Percentiles rank a stretch among this genome's conserved stretches.
Evolutionary conservation across 2,113 vertebrate genomes (phyloP).

Genomic region (Myotis brandtii): DNA sequence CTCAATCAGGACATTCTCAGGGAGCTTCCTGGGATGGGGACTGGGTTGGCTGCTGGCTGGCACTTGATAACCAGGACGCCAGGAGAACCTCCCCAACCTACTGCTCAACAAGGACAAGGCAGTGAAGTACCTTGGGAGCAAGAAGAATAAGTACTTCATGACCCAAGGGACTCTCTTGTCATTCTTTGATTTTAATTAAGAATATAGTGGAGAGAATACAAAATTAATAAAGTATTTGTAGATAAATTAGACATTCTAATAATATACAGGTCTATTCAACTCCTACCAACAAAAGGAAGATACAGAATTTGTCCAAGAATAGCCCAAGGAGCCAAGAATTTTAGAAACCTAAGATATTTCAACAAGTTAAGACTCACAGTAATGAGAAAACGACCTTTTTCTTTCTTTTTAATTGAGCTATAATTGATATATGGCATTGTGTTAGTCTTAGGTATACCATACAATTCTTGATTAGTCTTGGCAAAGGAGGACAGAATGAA

Average conservation of each 20-base stretch:
- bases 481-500: not conserved
- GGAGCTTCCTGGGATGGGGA: not conserved
- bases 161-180: not conserved
- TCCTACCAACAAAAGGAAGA: not conserved
- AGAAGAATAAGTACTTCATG: not conserved
- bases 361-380: too few species aligned
- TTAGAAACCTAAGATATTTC: not conserved
- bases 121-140: not conserved
- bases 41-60: not conserved
- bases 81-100: not conserved
- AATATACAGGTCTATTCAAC: not conserved
- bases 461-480: not conserved
- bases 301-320: not conserved
- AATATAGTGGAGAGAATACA: not conserved
- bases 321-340: not conserved
- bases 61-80: not conserved
- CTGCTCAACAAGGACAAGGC: not conserved
- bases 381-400: too few species aligned
- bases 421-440: not conserved
- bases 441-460: not conserved
- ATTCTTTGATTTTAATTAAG: conserved; percentile 24
- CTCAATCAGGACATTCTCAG: not conserved
- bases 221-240: not conserved
- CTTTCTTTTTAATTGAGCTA: not conserved
- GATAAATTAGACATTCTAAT: not conserved